phyloP scores from a whole-genome alignment of 2,888 invertebrate genomes.

The Mellilla xanthometata region DNA sequence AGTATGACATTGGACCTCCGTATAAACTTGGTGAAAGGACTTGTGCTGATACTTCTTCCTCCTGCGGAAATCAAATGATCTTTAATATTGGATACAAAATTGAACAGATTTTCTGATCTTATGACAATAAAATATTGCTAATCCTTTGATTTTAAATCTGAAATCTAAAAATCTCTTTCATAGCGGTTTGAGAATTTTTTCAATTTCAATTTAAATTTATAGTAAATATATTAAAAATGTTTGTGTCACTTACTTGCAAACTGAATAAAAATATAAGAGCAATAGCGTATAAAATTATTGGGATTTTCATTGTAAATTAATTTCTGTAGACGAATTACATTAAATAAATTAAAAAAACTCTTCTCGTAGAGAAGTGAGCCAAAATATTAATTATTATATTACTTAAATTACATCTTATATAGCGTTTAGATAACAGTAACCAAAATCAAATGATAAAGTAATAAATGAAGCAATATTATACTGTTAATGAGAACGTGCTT shows the following conservation, averaged over 20 bases:
- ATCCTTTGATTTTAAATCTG: too few species aligned
- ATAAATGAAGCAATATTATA: slow-evolving; percentile 3
- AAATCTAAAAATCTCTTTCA: too few species aligned
- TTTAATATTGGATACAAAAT: too few species aligned
- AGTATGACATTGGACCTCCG: slow-evolving; percentile 40
- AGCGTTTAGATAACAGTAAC: slow-evolving; percentile 5
- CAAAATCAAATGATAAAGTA: slow-evolving; percentile 3
- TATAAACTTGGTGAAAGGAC: slow-evolving; percentile 33
- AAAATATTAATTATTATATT: slow-evolving; percentile 2
- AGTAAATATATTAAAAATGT: not conserved
- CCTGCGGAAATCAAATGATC: slow-evolving; percentile 32
- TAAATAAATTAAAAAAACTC: slow-evolving; percentile 1
- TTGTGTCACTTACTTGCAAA: slow-evolving; percentile 26
- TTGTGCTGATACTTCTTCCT: slow-evolving; percentile 40
- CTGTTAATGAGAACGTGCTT: slow-evolving; percentile 7
- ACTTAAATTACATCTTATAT: slow-evolving; percentile 12
- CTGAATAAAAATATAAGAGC: slow-evolving; percentile 10
- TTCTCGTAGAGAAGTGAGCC: not conserved
- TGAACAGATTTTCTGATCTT: too few species aligned
- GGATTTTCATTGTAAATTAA: slow-evolving; percentile 18
- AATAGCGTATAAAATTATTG: slow-evolving; percentile 11
- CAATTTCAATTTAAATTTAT: too few species aligned
- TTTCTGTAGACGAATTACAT: not conserved
- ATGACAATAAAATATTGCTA: too few species aligned
- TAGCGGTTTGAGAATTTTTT: too few species aligned